phyloP scores from a whole-genome alignment of 2,797 vertebrate genomes.

The Tiaroga cobitis region DNA sequence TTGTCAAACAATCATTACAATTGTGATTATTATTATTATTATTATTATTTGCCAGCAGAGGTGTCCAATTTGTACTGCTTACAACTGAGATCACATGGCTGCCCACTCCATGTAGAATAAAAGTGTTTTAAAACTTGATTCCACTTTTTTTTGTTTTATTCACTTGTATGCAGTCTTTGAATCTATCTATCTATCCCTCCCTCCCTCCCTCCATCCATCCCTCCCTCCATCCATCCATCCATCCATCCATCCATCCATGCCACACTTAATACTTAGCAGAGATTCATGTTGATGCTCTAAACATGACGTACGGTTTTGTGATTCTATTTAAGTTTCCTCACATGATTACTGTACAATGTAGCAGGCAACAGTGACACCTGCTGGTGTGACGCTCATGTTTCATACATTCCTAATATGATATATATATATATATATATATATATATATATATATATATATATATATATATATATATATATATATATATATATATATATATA shows the following conservation, averaged over 20 bases:
- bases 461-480: no score
- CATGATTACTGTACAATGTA: not conserved
- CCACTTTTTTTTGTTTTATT: not conserved
- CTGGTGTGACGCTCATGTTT: constrained; percentile 31
- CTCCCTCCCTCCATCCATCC: not conserved
- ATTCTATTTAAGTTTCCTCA: constrained; percentile 25
- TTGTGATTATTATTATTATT: not conserved
- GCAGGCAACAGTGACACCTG: constrained; percentile 63
- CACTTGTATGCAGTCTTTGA: not conserved
- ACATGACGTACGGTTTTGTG: constrained; percentile 5
- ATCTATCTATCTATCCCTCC: not conserved
- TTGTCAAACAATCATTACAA: not conserved
- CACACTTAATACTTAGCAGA: constrained; percentile 11
- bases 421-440: no score
- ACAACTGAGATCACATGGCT: not conserved
- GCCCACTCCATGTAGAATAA: not conserved
- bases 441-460: no score
- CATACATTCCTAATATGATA: not conserved
- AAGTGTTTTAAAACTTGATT: not conserved
- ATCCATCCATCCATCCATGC: not conserved
- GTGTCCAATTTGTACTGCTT: not conserved
- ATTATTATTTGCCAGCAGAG: not conserved
- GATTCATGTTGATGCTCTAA: constrained; percentile 25
- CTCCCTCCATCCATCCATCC: not conserved
- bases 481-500: no score